Base-by-base conservation (phyloP, 2,797 vertebrate genomes). In the Macrochelys suwanniensis region DNA sequence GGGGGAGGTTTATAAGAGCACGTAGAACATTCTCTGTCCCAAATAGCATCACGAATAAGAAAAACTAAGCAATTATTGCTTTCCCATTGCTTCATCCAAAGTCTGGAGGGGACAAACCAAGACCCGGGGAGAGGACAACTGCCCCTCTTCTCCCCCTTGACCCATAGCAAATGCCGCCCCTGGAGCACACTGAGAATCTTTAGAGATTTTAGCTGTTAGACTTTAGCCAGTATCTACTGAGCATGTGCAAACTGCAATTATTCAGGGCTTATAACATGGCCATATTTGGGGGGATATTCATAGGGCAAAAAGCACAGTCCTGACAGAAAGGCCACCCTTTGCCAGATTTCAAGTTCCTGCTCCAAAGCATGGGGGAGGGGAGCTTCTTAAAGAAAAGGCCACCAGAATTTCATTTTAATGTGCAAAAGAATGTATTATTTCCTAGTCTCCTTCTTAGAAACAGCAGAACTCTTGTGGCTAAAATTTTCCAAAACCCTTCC, bases 401-500 rank as follows among this genome's bases (percentile, higher is more conserved):
- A 77, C 45, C 12, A 49, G 45, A 47, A 49, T 47, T 77, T 77
- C n/a, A 71, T 71, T 21, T 71, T n/a, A 65, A 71, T 37, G 51
- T n/a, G 79, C 25, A 88, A 93, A 45, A 59, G 10, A 86, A 50
- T 10, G 1, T 6, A 11, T 61, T 1, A 54, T 78, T 19, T 65
- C 15, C 5, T n/a, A 54, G 57, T 26, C 19, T 78, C n/a, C 9
- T 33, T 50, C 25, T 80, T 84, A 11, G 45, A 33, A 49, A 61
- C 42, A 49, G 37, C 68, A 21, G 11, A 74, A 19, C 47, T 42
- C 23, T 79, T 47, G 59, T 82, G 51, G 50, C 83, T 0, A 0
- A 82, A 28, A 45, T 42, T 7, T 92, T 47, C 80, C 1, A 1
- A 25, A 0, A 0, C 1, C 1, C 25, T 59, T 56, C 3, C 6